phyloP scores from a whole-genome alignment of 2,888 invertebrate species.

The Eupeodes luniger region DNA sequence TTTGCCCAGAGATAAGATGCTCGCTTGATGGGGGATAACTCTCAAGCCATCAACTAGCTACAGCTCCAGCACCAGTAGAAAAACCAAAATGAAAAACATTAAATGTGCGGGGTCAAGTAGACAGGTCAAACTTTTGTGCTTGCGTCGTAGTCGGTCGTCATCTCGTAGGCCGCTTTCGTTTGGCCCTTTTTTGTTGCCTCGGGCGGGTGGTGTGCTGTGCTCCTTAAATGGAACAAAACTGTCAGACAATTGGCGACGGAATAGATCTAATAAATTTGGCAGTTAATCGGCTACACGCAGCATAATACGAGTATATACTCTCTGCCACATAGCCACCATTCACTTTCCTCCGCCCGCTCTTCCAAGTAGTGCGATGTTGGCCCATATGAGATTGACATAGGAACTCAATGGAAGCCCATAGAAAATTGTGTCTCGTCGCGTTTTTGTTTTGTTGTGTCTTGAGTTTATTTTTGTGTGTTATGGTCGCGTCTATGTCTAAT shows the following conservation, averaged over 20 bases:
- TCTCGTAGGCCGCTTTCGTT: conserved; percentile 3
- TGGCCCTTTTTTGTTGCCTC: conserved; percentile 23
- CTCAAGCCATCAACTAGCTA: conserved; percentile 6
- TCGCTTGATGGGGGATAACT: conserved; percentile 13
- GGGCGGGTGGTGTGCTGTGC: conserved; percentile 4
- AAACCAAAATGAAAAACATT: conserved; percentile 37
- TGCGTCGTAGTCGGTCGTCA: no score
- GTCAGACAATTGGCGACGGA: conserved; percentile 69
- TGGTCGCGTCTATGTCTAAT: conserved; percentile 9
- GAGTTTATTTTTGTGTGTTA: neutral
- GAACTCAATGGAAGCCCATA: conserved; percentile 56
- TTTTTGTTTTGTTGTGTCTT: neutral
- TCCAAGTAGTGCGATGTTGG: neutral
- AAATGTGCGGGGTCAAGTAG: conserved; percentile 65
- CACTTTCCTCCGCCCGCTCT: conserved; percentile 16
- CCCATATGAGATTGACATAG: conserved; percentile 60
- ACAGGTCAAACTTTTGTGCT: conserved; percentile 56
- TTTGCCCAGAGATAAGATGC: conserved; percentile 40
- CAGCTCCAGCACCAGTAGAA: neutral
- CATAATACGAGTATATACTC: conserved; percentile 4
- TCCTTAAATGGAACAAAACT: conserved; percentile 60
- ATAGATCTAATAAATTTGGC: conserved; percentile 70
- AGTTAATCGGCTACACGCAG: conserved; percentile 66
- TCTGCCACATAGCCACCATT: neutral
- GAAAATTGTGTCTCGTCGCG: conserved; percentile 52